Base-by-base conservation (phyloP, 2,113 vertebrate species). In the Sakesphorus luctuosus region DNA sequence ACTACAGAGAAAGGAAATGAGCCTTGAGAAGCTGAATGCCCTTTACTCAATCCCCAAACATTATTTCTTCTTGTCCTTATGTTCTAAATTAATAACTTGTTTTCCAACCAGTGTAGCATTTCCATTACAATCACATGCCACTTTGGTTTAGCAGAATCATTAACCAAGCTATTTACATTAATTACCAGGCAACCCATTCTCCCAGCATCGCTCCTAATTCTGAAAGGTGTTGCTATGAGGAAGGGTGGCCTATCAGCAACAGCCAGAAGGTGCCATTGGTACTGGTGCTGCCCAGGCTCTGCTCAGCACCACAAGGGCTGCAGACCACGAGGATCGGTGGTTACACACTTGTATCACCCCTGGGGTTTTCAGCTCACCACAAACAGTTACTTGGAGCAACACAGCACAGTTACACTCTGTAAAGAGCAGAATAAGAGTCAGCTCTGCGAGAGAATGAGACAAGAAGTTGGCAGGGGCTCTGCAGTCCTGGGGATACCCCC, bases 61-160 rank as follows among this genome's bases (percentile, higher is more conserved):
- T 95, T 84, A 91, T 97, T 96, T 91, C 94, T 93, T 69, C 92
- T 91, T 28, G 43, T 65, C 92, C 96, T 93, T 96, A 97, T 96
- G 96, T 59, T 97, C 67, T 55, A 72, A 96, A 96, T 97, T 96
- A 96, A 95, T 96, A 93, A 55, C 91, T 90, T 95, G 93, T 96
- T 97, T 96, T 96, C 92, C 76, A 62, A 83, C 83, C 72, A 50
- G 76, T 40, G 94, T 91, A 94, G 95, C 95, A 65, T 89, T 94
- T 91, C 94, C 84, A 71, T 95, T 76, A 89, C 88, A 93, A 93
- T 94, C 92, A 82, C 90, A 89, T 38, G 95, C 90, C 68, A 69
- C 91, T 95, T 63, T 33, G 87, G 87, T 77, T 86, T 91, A 93
- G 92, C 13, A 35, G 53, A 96, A 36, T 75, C 88, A 84, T 97